Base-by-base conservation (phyloP, 1,140 invertebrate genomes). In the Cotesia vestalis region DNA sequence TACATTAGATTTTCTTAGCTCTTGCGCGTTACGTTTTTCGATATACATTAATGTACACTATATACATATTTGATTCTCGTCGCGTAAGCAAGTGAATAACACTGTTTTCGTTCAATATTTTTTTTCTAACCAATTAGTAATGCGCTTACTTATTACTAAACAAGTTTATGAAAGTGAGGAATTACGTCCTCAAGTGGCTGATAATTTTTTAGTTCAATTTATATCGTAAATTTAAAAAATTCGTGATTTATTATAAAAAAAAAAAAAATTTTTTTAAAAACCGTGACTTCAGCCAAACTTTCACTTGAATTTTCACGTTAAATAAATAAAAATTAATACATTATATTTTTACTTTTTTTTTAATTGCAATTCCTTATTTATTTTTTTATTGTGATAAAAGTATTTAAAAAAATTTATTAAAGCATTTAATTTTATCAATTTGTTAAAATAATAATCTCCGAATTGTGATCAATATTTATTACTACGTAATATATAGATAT, bases 91-190 rank as follows among this genome's bases (percentile, higher is more conserved):
- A 17, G 12, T 27, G 6, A n/a, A 27, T 27, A 63, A n/a, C 61
- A 63, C n/a, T n/a, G 35, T 38, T 38, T 66, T 71, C 69, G 64
- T 72, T 66, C 52, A 55, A 60, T 72, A 52, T 67, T 61, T 61
- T 53, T 60, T 66, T 51, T 69, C 38, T 61, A 72, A 67, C 66
- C 46, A 72, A 67, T 72, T 62, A 72, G 67, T 72, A 67, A 72
- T 72, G 70, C 17, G 53, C 52, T 12, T 67, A 61, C 38, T 67
- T 67, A 67, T 67, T 40, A 72, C 64, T 72, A 55, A 53, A 61
- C 55, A 46, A 51, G 36, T 60, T 67, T 55, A 72, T 72, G 71
- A 67, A 64, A 52, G 27, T 36, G 57, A 67, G 71, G 55, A 67
- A 72, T 17, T 36, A 66, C 70, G 70, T 72, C 55, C 46, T 66